Conservation (phyloP, 2,113 vertebrate genomes). For the Cricetomys ansorgei region DNA sequence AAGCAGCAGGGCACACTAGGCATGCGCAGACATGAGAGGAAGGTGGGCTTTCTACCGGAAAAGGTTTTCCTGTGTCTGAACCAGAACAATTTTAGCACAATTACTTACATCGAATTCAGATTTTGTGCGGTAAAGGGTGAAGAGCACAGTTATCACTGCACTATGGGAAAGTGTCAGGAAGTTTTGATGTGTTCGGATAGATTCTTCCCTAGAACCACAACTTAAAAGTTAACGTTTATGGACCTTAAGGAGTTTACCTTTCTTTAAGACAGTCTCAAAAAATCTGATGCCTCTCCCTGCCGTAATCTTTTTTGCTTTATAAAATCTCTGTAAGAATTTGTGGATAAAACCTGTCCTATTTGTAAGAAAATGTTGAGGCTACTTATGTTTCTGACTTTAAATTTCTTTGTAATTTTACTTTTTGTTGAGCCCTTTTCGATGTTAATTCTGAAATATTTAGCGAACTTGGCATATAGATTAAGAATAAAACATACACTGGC, state of each 20-base stretch:
- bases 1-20: not conserved
- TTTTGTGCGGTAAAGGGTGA: not conserved
- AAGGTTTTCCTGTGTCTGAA: slow-evolving; percentile 31
- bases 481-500: not conserved
- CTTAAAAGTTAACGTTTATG: not conserved
- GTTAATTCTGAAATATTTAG: slow-evolving; percentile 18
- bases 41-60: slow-evolving; percentile 71
- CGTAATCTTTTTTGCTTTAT: not conserved
- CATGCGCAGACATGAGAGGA: slow-evolving; percentile 62
- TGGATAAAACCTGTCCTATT: slow-evolving; percentile 4
- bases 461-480: not conserved
- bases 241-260: not conserved
- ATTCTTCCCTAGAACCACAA: not conserved
- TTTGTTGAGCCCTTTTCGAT: not conserved
- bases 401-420: not conserved
- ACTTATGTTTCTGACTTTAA: not conserved
- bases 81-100: not conserved
- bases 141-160: not conserved
- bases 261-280: not conserved
- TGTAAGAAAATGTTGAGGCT: not conserved
- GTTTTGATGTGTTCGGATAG: not conserved
- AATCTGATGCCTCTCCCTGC: not conserved
- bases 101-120: not conserved
- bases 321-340: not conserved
- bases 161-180: not conserved